Base-by-base conservation (phyloP, 1,140 invertebrate species). In the Eulimnadia texana region DNA sequence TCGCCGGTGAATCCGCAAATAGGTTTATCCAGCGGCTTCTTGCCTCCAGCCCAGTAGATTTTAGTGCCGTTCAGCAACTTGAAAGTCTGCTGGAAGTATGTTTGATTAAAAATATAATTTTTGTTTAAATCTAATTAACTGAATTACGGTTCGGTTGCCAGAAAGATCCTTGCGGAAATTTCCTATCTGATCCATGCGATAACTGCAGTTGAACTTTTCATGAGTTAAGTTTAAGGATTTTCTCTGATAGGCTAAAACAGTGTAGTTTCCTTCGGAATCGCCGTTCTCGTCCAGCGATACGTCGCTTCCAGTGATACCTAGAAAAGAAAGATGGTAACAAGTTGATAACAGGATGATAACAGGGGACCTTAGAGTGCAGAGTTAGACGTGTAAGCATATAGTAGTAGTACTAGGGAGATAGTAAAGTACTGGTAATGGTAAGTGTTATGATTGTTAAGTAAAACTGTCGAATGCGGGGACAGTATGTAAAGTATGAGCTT, bases 201-300 rank as follows among this genome's bases (percentile, higher is more conserved):
- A 61, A 56, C 27, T 24, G 50, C 60, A 61, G 19, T 25, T 28
- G 19, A 61, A 61, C 42, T 6, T 10, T 61, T 13, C 9, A 27
- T 28, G 22, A 11, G 22, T 24, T 0, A 56, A 51, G n/a, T 1
- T 25, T n/a, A 11, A 11, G 70, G 42, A 69, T 65, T 50, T 77
- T 72, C 67, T 85, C 33, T 42, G 84, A 67, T 84, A 80, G 0
- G 91, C 87, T 22, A 97, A 75, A 29, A 98, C 85, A 0, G 93
- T 94, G 73, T 94, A 98, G 71, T 97, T 97, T 1, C 94, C 94
- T 72, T 96, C 90, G 0, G 93, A 95, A 70, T 98, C 92, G 19
- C 93, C 94, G 68, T 89, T 84, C 65, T 85, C 78, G 74, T 98
- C 93, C 54, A 98, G 81, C 65, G 88, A 85, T 58, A 95, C 93